A percentile compares a stretch with the other conserved stretches of the same genome.
Conservation (phyloP, 2,888 invertebrate genomes). For the Melinaea marsaeus region DNA sequence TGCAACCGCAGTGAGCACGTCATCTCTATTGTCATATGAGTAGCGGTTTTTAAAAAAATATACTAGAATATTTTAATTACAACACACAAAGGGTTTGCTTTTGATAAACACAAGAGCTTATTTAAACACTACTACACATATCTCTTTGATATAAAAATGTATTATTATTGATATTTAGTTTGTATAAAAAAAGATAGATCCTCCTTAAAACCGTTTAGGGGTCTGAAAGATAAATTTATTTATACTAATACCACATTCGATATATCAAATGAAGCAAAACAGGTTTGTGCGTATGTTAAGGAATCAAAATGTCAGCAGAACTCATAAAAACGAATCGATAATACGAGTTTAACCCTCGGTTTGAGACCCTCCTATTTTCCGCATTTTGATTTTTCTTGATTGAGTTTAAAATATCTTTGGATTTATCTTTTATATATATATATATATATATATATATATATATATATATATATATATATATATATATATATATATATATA, state of each 20-base stretch:
- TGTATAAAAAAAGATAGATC: neutral
- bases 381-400: conserved; percentile 76
- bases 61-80: conserved; percentile 32
- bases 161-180: too few relatives aligned
- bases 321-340: conserved; percentile 75
- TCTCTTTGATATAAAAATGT: neutral
- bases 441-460: conserved; percentile 17
- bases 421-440: conserved; percentile 53
- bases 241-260: conserved; percentile 12
- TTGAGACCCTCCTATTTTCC: conserved; percentile 70
- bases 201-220: neutral
- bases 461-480: too few relatives aligned
- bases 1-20: conserved; percentile 29
- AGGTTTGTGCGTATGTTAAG: conserved; percentile 34
- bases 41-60: conserved; percentile 32
- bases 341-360: conserved; percentile 73
- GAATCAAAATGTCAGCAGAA: conserved; percentile 65
- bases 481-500: conserved; percentile 35
- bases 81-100: conserved; percentile 28
- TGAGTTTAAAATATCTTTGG: conserved; percentile 73
- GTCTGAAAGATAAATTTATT: neutral
- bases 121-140: conserved; percentile 16
- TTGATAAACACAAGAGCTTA: conserved; percentile 23
- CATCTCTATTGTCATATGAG: conserved; percentile 35
- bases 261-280: conserved; percentile 26